Evolutionary conservation across 2,797 vertebrate genomes (phyloP), one percentile per base, ranked within the genome.

Genomic region (Hirundo rustica): DNA sequence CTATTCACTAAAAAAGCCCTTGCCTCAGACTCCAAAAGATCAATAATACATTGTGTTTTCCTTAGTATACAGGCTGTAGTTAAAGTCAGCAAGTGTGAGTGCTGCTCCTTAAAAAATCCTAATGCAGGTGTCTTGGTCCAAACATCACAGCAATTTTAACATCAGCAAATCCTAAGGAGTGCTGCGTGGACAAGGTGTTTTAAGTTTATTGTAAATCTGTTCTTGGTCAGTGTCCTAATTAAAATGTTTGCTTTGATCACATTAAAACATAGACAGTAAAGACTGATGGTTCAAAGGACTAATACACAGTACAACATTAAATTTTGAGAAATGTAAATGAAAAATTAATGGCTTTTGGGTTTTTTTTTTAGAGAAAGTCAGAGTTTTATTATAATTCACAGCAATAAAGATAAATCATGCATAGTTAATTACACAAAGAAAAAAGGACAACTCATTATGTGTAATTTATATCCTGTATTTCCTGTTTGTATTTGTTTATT

Each of bases 241-340:
- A 45, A 93, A 91, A 70, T 45, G 10, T 40, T 92, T 68, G n/a
- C 50, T 85, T 83, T 57, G 60, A 66, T 86, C 73, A 71, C 62
- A 77, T 23, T 58, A 85, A 70, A 90, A 30, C 51, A 76, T 8
- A 75, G 44, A 48, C 32, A 48, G 67, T 32, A 72, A 76, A 67
- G 74, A 97, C 68, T 29, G 92, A 85, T 80, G 64, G 38, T 57
- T 95, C 54, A 73, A 88, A 89, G 68, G 34, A 71, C 15, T 67
- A 64, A 54, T 25, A 73, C 11, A 92, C 29, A 71, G 58, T 23
- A 42, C 3, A 91, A 29, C 48, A 57, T 64, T 91, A 12, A 81
- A 72, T 47, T 78, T 88, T 55, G 48, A 32, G 75, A 10, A 85
- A 85, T 58, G 76, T 26, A 48, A 62, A 93, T 87, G 78, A 92